phyloP scores from a whole-genome alignment of 2,797 vertebrate genomes.

The Typhlichthys subterraneus region DNA sequence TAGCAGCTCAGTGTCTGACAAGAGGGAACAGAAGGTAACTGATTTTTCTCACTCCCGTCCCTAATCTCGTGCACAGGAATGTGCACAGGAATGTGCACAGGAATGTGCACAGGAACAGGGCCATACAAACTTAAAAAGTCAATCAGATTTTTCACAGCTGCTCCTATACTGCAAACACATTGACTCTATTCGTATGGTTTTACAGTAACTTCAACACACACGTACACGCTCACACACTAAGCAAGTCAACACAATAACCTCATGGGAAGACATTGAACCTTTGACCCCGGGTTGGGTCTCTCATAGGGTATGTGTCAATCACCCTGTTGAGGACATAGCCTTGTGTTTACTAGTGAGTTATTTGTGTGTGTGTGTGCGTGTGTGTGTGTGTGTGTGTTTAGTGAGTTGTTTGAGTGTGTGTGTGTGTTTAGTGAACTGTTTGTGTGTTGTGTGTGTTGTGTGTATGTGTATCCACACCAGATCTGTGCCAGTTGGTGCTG shows the following conservation, averaged over 20 bases:
- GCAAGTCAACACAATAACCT: constrained; percentile 5
- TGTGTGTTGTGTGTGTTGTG: background rate
- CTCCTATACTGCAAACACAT: background rate
- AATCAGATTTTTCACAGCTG: background rate
- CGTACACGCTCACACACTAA: constrained; percentile 4
- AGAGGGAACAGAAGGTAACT: too few species aligned
- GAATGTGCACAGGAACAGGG: too few species aligned
- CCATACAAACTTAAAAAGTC: background rate
- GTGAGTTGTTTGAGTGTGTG: background rate
- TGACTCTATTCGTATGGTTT: background rate
- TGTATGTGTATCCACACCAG: background rate
- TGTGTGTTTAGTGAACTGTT: background rate
- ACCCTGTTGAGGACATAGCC: constrained; percentile 43
- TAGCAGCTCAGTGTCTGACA: too few species aligned
- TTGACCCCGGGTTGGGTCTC: constrained; percentile 5
- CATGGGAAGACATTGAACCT: constrained; percentile 47
- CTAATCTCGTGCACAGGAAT: too few species aligned
- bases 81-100: too few species aligned
- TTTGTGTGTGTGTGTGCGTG: constrained; percentile 6
- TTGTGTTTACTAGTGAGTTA: constrained; percentile 25
- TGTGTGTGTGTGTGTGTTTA: background rate
- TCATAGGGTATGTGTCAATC: constrained; percentile 23
- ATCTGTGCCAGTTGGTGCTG: constrained; percentile 12
- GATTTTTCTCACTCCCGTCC: too few species aligned
- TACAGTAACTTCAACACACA: background rate